Base-by-base conservation (phyloP, 2,113 vertebrate genomes). In the Ophthalmolycus amberensis region DNA sequence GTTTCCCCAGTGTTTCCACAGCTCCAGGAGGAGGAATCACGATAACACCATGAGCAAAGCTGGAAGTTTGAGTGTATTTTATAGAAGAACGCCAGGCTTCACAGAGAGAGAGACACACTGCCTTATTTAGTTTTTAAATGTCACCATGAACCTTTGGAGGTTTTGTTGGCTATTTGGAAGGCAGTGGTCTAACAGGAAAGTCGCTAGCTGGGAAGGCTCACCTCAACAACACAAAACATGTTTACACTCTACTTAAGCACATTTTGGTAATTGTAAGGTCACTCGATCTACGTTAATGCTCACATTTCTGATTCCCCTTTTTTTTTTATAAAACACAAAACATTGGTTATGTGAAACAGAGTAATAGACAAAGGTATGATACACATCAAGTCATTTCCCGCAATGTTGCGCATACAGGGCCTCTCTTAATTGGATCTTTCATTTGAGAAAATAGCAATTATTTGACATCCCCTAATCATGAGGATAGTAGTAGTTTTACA, bases 231-330 rank as follows among this genome's bases (percentile, higher is more conserved):
- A 90, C 69, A 77, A 80, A 89, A 93, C 81, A 80, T 73, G 29
- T 90, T 81, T 54, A 90, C 76, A 89, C 84, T 76, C 85, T 88
- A 91, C 80, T 84, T 84, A 91, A 92, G 91, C 87, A 92, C 90
- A 91, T 94, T 95, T 94, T 94, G 94, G 93, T 95, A 95, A 91
- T 91, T 87, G 62, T 89, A 92, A 94, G 89, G 88, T 93, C 92
- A 92, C 90, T 94, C 87, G n/a, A 91, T 89, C 90, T 94, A 91
- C 81, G 62, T 89, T 85, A 79, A 88, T 73, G 90, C 84, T 91
- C 77, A 88, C 68, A 81, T 82, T 85, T 93, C 84, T 54, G 77
- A 88, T 84, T 85, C 82, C 80, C 56, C 25, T 6, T 54, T 60
- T 71, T 80, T 85, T 52, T 25, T 52, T 77, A 82, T 52, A 89